Conservation (phyloP, 1,140 invertebrate species). For the Lordiphosa mommai region DNA sequence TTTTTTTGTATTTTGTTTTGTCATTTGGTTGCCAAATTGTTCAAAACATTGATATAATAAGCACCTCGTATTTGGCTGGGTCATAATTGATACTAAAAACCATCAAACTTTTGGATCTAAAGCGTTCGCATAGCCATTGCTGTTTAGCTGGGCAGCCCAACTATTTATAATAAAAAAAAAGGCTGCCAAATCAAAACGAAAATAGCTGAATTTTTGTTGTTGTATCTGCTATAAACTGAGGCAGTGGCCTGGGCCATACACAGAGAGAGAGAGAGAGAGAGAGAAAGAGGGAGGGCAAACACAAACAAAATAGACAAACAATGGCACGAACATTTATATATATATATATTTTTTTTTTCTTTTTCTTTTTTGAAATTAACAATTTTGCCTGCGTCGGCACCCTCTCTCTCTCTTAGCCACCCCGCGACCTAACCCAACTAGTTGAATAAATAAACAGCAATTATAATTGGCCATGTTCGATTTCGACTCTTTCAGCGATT, state of each 20-base stretch:
- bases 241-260: constrained; percentile 7
- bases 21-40: no score
- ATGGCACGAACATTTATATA: constrained; percentile 20
- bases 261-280: constrained; percentile 1
- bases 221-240: constrained; percentile 41
- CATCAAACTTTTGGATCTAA: neutral
- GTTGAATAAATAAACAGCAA: constrained; percentile 63
- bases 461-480: constrained; percentile 51
- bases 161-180: constrained; percentile 72
- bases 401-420: neutral
- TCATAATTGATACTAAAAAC: no score
- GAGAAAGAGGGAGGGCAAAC: neutral
- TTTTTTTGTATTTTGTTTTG: neutral
- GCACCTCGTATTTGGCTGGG: neutral
- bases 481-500: constrained; percentile 35
- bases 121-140: neutral
- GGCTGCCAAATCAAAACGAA: constrained; percentile 64
- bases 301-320: constrained; percentile 43
- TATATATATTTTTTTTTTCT: neutral
- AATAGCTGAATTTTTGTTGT: constrained; percentile 44
- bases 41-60: constrained; percentile 10
- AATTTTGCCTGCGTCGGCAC: constrained; percentile 26
- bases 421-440: neutral
- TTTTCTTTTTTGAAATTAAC: constrained; percentile 21
- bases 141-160: constrained; percentile 66